Evolutionary conservation across 2,797 vertebrate genomes (phyloP), one percentile per base, ranked within the genome.

Genomic region (Thripadectes ignobilis): DNA sequence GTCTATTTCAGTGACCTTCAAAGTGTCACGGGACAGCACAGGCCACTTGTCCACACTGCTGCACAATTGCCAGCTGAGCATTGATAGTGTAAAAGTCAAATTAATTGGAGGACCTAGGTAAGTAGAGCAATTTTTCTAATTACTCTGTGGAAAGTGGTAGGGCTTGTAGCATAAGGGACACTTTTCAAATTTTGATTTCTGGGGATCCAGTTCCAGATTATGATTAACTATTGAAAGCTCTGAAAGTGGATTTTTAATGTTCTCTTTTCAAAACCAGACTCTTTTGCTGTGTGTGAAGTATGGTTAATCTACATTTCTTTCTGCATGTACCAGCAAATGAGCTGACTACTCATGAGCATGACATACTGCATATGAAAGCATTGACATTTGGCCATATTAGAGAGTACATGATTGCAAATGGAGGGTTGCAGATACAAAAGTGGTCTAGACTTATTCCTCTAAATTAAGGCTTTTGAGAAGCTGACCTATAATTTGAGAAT

Each of bases 61-160:
- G 16, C 94, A 95, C 39, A 84, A 92, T 41, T 98, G 97, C 80
- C 69, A 92, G 4, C 34, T 91, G 73, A 97, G 71, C 89, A 94
- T 91, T 82, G 93, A 71, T n/a, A 92, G 89, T 2, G 77, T 96
- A 55, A 94, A 94, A 6, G 76, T 97, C 85, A 95, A 91, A 2
- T 97, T 97, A 81, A 90, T 78, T 14, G 96, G 96, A 91, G 93
- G 83, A 76, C 91, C 95, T 79, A 97, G 95, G 96, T 97, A 93
- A 26, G 93, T 43, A 32, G 43, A 46, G 18, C 23, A 68, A 46
- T 57, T 78, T 86, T 92, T 48, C 51, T 81, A 39, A 41, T 82
- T 51, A 4, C 26, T 68, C 21, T 36, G 12, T 43, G 26, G 45
- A 29, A 66, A 65, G 14, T 26, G n/a, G 22, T 10, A 71, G 54